These are phyloP conservation scores for Ischnus inquisitorius DNA, from an alignment of 2,888 invertebrate species.

Conservation along the genomic window DNA sequence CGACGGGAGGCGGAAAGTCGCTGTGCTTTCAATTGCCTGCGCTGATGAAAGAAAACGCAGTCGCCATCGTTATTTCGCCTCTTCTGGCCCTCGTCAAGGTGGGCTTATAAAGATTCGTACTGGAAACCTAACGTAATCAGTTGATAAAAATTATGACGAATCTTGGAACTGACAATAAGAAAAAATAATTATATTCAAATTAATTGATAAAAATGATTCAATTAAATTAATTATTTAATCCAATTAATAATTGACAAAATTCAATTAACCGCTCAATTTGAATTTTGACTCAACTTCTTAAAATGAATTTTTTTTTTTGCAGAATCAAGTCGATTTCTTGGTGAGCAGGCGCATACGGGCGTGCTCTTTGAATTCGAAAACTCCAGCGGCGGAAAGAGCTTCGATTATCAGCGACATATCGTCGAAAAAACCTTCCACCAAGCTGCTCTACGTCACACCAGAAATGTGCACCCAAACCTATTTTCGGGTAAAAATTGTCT, in stretches of 20 bases:
- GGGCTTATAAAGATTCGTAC: neutral
- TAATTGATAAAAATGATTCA: no score
- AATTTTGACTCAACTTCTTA: no score
- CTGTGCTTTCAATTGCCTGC: conserved; percentile 99
- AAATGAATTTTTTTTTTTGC: conserved; percentile 57
- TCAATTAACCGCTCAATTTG: no score
- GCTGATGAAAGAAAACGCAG: conserved; percentile 91
- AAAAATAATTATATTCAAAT: no score
- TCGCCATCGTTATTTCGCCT: conserved; percentile 98
- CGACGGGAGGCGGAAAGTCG: conserved; percentile 99
- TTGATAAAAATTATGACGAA: neutral
- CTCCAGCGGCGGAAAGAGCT: conserved; percentile 91
- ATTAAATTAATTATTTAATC: no score
- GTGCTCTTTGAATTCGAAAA: conserved; percentile 97
- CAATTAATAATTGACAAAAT: no score
- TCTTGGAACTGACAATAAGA: no score
- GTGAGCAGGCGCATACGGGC: conserved; percentile 92
- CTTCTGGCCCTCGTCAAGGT: conserved; percentile 97
- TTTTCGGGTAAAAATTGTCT: conserved; percentile 78
- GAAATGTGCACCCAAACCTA: conserved; percentile 94
- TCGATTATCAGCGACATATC: conserved; percentile 91
- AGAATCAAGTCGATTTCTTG: conserved; percentile 97
- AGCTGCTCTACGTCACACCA: conserved; percentile 97
- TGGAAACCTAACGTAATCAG: neutral
- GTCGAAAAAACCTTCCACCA: conserved; percentile 90